Evolutionary conservation across 2,797 vertebrate genomes (phyloP).

Genomic region (Spea hammondii): DNA sequence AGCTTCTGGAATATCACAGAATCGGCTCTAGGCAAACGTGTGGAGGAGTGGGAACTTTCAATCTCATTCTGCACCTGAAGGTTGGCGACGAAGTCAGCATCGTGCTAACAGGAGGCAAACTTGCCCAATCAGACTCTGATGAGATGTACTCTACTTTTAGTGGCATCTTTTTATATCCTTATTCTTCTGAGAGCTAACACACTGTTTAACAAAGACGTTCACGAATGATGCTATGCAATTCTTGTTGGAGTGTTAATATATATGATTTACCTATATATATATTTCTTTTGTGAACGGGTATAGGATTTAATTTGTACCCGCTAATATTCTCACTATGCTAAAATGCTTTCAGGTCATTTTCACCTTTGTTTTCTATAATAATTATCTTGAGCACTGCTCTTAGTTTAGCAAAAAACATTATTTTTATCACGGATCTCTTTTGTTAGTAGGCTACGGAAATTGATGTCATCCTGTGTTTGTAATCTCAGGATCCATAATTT

Average conservation of each 20-base stretch:
- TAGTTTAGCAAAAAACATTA: slow-evolving; percentile 8
- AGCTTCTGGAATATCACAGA: slow-evolving; percentile 64
- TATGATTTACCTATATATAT: slow-evolving; percentile 59
- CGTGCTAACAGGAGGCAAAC: slow-evolving; percentile 78
- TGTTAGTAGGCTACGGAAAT: slow-evolving; percentile 13
- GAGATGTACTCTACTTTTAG: slow-evolving; percentile 91
- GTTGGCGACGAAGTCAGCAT: slow-evolving; percentile 80
- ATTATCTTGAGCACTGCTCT: slow-evolving; percentile 29
- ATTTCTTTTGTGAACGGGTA: slow-evolving; percentile 61
- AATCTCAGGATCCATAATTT: background rate
- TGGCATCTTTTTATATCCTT: slow-evolving; percentile 83
- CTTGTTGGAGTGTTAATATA: slow-evolving; percentile 71
- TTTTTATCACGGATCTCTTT: slow-evolving; percentile 22
- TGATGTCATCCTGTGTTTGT: slow-evolving; percentile 21
- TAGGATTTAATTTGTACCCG: slow-evolving; percentile 43
- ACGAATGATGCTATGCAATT: slow-evolving; percentile 59
- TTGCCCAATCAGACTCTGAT: slow-evolving; percentile 79
- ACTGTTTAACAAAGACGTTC: slow-evolving; percentile 46
- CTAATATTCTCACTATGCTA: slow-evolving; percentile 30
- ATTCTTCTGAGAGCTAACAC: slow-evolving; percentile 73
- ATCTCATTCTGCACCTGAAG: slow-evolving; percentile 82
- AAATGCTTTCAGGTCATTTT: slow-evolving; percentile 31
- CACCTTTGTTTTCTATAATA: slow-evolving; percentile 1
- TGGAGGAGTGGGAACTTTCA: slow-evolving; percentile 78
- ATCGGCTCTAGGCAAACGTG: slow-evolving; percentile 68